Base-by-base conservation (phyloP, 2,113 vertebrate genomes). In the Hyla sarda region DNA sequence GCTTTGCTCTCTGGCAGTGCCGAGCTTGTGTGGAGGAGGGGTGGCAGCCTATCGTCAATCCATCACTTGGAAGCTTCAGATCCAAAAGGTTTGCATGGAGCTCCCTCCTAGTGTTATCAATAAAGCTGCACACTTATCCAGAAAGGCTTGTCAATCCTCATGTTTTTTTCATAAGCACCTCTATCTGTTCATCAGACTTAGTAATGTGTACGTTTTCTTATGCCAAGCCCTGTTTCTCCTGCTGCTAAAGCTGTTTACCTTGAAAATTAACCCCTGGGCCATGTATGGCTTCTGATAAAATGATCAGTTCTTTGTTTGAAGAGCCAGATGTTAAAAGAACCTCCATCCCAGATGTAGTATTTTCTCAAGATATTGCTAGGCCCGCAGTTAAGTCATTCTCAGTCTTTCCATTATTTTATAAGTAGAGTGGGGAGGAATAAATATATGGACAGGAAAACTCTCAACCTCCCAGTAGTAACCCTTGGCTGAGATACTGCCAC, bases 1-100 rank as follows among this genome's bases (percentile, higher is more conserved):
- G 72, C 73, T 85, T 77, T 77, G 25, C 45, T 78, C 13, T 52
- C 84, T 86, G 84, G 84, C 84, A 86, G 41, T n/a, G 17, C 54
- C n/a, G 21, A 79, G 47, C 30, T 41, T n/a, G 45, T 6, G 48
- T 78, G 84, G 84, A 76, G 84, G 84, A 86, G 62, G 84, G 84
- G 75, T 54, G 58, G n/a, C 50, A 77, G 52, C 56, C 21, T 28
- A 32, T 73, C 58, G 50, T 69, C 48, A 79, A n/a, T 71, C 62
- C 45, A 80, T 85, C 74, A 48, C 60, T 60, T 45, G 10, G n/a
- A 32, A 45, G 71, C 72, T 23, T 41, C 4, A 50, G 32, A 65
- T 62, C 47, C 56, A 81, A 65, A 21, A 56, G 23, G 23, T 60
- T 16, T 62, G 78, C 13, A 81, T 16, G 16, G 56, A n/a, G 78